Conservation (phyloP, 2,888 invertebrate genomes). For the Caenorhabditis doughertyi region DNA sequence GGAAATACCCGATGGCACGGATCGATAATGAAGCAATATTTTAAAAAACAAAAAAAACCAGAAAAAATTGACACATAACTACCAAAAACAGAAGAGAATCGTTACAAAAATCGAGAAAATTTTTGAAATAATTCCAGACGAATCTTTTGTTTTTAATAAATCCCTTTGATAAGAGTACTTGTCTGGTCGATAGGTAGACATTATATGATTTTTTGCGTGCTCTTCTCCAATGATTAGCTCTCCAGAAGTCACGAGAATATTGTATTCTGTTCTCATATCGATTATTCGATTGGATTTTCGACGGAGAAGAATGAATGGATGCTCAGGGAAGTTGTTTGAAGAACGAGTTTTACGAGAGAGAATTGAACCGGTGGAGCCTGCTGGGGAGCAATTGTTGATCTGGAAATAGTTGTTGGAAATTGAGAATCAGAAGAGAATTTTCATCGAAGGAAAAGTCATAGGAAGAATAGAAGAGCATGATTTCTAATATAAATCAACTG, state of each 20-base stretch:
- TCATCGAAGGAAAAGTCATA: neutral
- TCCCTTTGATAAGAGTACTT: constrained; percentile 15
- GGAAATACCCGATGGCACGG: neutral
- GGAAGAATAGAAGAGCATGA: too few species aligned
- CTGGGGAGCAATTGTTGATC: constrained; percentile 50
- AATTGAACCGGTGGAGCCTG: constrained; percentile 22
- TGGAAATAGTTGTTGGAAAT: constrained; percentile 19
- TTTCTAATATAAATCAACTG: too few species aligned
- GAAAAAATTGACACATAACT: neutral
- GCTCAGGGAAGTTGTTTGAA: neutral
- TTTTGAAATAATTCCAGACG: too few species aligned
- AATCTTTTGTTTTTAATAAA: too few species aligned
- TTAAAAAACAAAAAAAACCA: neutral
- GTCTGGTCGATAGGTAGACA: constrained; percentile 47
- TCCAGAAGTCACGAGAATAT: constrained; percentile 46
- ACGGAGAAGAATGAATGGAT: constrained; percentile 26
- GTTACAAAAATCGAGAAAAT: neutral
- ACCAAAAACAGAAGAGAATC: neutral
- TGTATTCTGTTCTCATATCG: too few species aligned
- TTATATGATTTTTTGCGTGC: constrained; percentile 44
- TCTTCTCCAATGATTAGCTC: constrained; percentile 55
- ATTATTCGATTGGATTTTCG: neutral
- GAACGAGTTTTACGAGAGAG: constrained; percentile 37
- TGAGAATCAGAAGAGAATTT: neutral
- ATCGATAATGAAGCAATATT: neutral